These are phyloP conservation scores for Simalia tracyae DNA, from an alignment of 2,797 vertebrate genomes.

Conservation along the genomic window DNA sequence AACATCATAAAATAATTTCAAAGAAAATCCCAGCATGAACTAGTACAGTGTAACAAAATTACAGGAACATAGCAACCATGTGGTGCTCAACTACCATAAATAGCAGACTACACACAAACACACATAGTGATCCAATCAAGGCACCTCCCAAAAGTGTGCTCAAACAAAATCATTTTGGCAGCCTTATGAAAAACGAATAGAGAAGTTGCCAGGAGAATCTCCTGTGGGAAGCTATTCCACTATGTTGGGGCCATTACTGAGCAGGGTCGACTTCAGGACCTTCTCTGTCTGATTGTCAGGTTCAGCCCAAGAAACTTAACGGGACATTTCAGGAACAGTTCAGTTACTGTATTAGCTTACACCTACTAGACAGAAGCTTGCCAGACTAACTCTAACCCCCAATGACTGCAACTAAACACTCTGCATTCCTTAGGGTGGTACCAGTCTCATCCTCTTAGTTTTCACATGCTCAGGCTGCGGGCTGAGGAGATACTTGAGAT, in stretches of 20 bases:
- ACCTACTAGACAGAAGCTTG: no score
- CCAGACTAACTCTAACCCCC: no score
- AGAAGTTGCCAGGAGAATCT: background rate
- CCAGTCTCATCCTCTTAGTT: no score
- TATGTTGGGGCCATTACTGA: background rate
- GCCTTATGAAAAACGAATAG: background rate
- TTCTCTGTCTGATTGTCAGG: background rate
- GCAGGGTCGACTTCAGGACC: background rate
- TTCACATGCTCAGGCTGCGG: no score
- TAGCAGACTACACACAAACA: background rate
- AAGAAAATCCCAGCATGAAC: background rate
- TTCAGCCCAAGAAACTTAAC: no score
- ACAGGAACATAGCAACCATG: background rate
- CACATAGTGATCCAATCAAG: background rate
- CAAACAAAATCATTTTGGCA: background rate
- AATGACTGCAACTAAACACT: no score
- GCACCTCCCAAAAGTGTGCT: background rate
- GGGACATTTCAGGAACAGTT: no score
- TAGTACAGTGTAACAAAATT: background rate
- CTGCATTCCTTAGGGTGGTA: no score
- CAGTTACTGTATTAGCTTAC: no score
- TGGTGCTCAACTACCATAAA: background rate
- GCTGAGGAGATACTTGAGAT: no score
- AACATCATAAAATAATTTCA: background rate
- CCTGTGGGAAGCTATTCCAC: background rate